phyloP scores from a whole-genome alignment of 2,888 invertebrate species.

The Biston betularia region DNA sequence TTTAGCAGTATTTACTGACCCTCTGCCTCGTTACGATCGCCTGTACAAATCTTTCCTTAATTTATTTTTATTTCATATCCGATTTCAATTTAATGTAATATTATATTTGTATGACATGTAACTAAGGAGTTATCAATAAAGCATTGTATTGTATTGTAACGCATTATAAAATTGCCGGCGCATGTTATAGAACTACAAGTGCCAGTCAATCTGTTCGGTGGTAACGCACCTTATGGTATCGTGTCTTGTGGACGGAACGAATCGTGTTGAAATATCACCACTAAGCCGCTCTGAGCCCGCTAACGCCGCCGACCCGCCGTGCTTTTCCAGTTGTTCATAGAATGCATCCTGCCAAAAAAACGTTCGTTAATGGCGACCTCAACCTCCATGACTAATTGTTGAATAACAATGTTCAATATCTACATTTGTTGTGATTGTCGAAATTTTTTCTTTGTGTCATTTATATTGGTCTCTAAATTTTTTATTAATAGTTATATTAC shows the following conservation, averaged over 20 bases:
- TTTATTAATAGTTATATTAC: too few species aligned
- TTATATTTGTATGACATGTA: too few species aligned
- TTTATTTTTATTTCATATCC: too few species aligned
- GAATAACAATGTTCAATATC: too few species aligned
- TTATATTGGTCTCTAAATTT: too few species aligned
- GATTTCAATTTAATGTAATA: too few species aligned
- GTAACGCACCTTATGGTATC: constrained; percentile 67
- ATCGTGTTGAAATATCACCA: constrained; percentile 69
- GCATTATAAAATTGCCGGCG: too few species aligned
- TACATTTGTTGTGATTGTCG: too few species aligned
- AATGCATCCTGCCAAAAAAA: constrained; percentile 91
- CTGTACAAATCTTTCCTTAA: background rate
- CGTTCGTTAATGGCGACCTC: background rate
- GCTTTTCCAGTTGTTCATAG: constrained; percentile 96
- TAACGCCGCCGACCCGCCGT: constrained; percentile 85
- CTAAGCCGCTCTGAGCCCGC: constrained; percentile 79
- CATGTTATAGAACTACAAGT: too few species aligned
- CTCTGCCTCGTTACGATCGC: background rate
- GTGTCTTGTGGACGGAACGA: constrained; percentile 70
- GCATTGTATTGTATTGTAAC: too few species aligned
- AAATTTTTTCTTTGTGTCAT: too few species aligned
- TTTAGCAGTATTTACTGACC: constrained; percentile 4
- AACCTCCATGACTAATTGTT: background rate
- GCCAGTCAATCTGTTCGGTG: background rate
- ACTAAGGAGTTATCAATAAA: too few species aligned